Conservation (phyloP, 2,888 invertebrate genomes). For the Phalangium opilio region DNA sequence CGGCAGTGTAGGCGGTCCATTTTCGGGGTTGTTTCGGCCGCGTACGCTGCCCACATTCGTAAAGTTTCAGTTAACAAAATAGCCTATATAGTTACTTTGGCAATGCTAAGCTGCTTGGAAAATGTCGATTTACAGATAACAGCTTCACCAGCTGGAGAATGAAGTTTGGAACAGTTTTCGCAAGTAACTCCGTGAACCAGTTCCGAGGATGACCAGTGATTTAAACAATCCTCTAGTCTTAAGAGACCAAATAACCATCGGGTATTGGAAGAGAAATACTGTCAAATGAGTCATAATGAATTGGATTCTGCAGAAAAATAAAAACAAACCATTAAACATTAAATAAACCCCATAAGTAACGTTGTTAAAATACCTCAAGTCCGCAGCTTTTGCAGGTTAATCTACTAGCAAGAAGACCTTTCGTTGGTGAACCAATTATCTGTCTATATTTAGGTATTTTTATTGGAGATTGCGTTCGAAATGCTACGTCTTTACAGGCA, state of each 20-base stretch:
- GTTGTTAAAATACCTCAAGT: too few relatives aligned
- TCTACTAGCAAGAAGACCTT: constrained; percentile 59
- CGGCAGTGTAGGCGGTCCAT: too few relatives aligned
- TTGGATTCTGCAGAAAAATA: too few relatives aligned
- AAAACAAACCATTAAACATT: too few relatives aligned
- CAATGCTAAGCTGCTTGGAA: constrained; percentile 52
- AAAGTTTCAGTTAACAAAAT: too few relatives aligned
- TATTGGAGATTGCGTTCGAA: too few relatives aligned
- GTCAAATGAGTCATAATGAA: constrained; percentile 84
- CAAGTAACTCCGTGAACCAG: constrained; percentile 69
- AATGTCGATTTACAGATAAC: constrained; percentile 54
- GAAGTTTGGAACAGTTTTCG: constrained; percentile 42
- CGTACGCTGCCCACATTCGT: too few relatives aligned
- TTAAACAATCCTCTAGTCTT: constrained; percentile 48
- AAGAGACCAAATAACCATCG: constrained; percentile 28
- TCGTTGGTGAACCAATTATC: constrained; percentile 42
- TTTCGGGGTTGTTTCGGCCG: too few relatives aligned
- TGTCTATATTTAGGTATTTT: too few relatives aligned
- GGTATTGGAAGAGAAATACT: constrained; percentile 68
- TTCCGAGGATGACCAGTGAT: constrained; percentile 70
- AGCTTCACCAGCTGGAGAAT: constrained; percentile 29
- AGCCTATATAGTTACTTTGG: too few relatives aligned
- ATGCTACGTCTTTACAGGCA: too few relatives aligned
- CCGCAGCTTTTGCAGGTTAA: constrained; percentile 55
- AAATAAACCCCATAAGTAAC: too few relatives aligned